Base-by-base conservation (phyloP, 2,888 invertebrate genomes). In the Orthosia gothica region DNA sequence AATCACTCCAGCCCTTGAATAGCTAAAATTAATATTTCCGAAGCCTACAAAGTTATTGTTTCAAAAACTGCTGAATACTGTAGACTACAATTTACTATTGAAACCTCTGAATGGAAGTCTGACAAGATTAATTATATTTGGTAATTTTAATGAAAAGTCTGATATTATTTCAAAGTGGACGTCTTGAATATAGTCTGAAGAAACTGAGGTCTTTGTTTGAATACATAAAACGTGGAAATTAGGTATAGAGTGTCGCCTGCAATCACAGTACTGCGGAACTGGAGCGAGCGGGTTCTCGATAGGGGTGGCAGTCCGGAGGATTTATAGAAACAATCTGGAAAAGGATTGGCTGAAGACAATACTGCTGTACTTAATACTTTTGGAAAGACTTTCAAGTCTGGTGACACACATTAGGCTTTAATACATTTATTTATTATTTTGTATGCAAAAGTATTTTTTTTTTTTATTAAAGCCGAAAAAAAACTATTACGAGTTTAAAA, bases 161-260 rank as follows among this genome's bases (percentile, higher is more conserved):
- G 50, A 64, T 54, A 50, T 69, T 55, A 58, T 70, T 72, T 67
- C 40, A 74, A 55, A 32, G 26, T 12, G 32, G 52, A 20, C 61
- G 26, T 70, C 70, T 71, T 67, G 65, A 62, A 70, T 74, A 57
- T 62, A 49, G 65, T 55, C 63, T 74, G 64, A 47, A 75, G 71
- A 26, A 78, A 85, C 23, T 73, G 68, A 57, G 61, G 65, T 70
- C 81, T 84, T 87, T 89, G 87, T 89, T 84, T 85, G 86, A 89
- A 90, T 88, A 88, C 85, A 82, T 84, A 86, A 88, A 88, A 86
- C 85, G 83, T 88, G 83, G 79, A 89, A 89, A 90, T 91, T 89
- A 89, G 87, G 87, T 88, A 89, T 87, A 85, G 86, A 82, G 83
- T 85, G 61, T 74, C 85, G 82, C 83, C 72, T 82, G 87, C 89